Base-by-base conservation (phyloP, 2,888 invertebrate genomes). In the Eurytoma californica region DNA sequence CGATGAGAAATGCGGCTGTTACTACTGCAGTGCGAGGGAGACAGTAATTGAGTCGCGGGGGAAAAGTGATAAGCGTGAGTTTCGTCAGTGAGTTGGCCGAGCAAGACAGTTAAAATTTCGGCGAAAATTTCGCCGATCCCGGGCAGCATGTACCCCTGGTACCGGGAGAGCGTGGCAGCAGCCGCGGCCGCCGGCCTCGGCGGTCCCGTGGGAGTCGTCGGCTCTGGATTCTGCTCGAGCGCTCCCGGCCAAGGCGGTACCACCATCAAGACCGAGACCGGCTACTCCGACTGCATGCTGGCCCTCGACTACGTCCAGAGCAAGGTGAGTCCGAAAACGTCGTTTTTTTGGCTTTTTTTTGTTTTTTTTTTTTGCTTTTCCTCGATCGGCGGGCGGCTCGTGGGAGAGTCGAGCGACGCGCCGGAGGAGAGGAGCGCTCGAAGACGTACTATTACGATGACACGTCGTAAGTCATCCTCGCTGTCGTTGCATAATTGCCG, bases 231-330 rank as follows among this genome's bases (percentile, higher is more conserved):
- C 85, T 93, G 92, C 87, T 92, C 92, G 24, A 86, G 86, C 77
- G 88, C 88, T 77, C 89, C 90, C 81, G 90, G 90, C 83, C 90
- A 90, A 85, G 88, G 88, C 79, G 88, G 85, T 70, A 92, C 93
- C 77, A 92, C 93, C 57, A 93, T 93, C 88, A 93, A 93, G 90
- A 93, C 93, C 72, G 93, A 93, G 89, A 93, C 92, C 87, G 93
- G 93, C 88, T 93, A 93, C 91, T 94, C 93, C 87, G 94, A 94
- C 91, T 94, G 94, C 88, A 94, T 94, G 94, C 89, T 94, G 84
- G 94, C 94, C 65, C 91, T 94, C 82, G 94, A 94, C 89, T 94
- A 94, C 88, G 91, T 92, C 47, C 94, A 94, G 88, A 93, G 93
- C 90, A 94, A 94, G 93, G 94, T 94, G 88, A 91, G 92, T 76